phyloP scores from a whole-genome alignment of 2,797 vertebrate species.

The Acridotheres tristis region DNA sequence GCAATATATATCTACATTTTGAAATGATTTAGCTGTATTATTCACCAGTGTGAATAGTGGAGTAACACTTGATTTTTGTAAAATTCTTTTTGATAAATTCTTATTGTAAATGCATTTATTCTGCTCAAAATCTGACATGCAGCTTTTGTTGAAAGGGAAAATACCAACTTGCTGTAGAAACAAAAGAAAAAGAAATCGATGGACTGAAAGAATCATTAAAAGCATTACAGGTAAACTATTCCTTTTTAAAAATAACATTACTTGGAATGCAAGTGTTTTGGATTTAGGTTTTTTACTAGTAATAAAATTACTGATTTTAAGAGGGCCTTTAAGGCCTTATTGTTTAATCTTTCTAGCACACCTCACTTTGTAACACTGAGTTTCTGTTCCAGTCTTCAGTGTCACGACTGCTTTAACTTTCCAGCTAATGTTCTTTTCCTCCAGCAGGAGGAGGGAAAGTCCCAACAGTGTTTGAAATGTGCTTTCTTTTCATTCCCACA shows the following conservation, averaged over 20 bases:
- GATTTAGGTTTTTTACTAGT: background rate
- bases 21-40: background rate
- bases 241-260: background rate
- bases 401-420: background rate
- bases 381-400: background rate
- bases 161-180: conserved; percentile 84
- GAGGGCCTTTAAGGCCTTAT: background rate
- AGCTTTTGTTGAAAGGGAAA: conserved; percentile 82
- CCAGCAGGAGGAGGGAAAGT: background rate
- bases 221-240: conserved; percentile 85
- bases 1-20: background rate
- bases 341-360: background rate
- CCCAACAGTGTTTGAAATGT: background rate
- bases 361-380: background rate
- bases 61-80: background rate
- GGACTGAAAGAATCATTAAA: conserved; percentile 91
- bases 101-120: conserved; percentile 17
- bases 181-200: conserved; percentile 92
- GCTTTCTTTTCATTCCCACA: background rate
- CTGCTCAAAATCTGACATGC: conserved; percentile 34
- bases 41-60: background rate
- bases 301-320: background rate
- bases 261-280: background rate
- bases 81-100: background rate
- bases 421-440: background rate